These are phyloP conservation scores for Hypanus sabinus DNA, from an alignment of 2,113 vertebrate species.

Conservation along the genomic window DNA sequence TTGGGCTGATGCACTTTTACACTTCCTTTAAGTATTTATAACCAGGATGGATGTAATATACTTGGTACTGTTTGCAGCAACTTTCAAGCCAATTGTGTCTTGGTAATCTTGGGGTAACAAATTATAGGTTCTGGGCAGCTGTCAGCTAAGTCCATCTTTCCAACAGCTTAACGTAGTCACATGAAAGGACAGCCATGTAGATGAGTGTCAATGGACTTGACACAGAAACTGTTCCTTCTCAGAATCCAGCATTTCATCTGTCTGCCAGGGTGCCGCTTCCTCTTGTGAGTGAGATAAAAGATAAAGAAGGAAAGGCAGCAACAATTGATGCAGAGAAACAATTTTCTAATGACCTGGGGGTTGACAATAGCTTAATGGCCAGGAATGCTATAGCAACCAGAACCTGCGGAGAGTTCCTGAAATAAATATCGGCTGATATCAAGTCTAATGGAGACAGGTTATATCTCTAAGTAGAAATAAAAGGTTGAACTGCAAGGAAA, in stretches of 20 bases:
- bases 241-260: too few species aligned
- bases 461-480: too few species aligned
- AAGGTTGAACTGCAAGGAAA: too few species aligned
- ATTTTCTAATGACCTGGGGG: neutral
- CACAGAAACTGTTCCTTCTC: neutral
- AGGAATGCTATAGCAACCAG: neutral
- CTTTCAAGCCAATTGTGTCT: neutral
- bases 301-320: neutral
- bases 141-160: neutral
- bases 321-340: neutral
- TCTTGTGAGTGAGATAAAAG: neutral
- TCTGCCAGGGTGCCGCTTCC: neutral
- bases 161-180: neutral
- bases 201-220: neutral
- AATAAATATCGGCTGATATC: too few species aligned
- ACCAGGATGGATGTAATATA: neutral
- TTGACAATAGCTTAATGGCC: neutral
- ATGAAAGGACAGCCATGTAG: too few species aligned
- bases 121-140: neutral
- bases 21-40: neutral
- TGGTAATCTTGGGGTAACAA: neutral
- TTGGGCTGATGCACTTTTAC: neutral
- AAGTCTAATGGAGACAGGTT: too few species aligned
- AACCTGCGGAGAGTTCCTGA: too few species aligned
- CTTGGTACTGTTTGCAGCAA: neutral